Evolutionary conservation across 1,140 invertebrate species (phyloP).

Genomic region (Drosophila tristis): DNA sequence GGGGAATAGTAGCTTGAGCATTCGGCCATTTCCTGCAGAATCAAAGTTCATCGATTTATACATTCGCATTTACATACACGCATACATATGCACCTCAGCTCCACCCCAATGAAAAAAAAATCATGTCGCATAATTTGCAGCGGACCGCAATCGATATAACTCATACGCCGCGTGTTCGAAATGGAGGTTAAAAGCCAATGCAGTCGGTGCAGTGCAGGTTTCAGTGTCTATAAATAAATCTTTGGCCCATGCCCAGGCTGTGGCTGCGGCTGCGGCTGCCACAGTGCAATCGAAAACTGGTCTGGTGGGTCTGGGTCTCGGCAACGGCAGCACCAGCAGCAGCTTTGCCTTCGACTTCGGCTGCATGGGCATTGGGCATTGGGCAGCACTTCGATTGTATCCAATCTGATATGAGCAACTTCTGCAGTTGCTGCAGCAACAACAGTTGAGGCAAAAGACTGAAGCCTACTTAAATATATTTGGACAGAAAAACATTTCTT

Average conservation of each 20-base stretch:
- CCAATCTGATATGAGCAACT: background rate
- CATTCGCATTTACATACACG: background rate
- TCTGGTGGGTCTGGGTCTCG: constrained; percentile 36
- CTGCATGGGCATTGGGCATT: background rate
- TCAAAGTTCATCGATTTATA: too few relatives aligned
- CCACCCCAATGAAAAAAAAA: constrained; percentile 26
- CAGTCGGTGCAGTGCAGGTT: constrained; percentile 45
- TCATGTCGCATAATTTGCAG: constrained; percentile 52
- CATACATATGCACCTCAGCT: background rate
- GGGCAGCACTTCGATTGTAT: background rate
- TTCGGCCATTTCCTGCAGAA: too few relatives aligned
- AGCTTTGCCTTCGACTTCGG: background rate
- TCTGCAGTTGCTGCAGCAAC: constrained; percentile 36
- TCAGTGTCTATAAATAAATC: constrained; percentile 75
- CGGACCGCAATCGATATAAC: constrained; percentile 68
- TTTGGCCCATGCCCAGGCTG: constrained; percentile 24
- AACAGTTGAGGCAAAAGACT: background rate
- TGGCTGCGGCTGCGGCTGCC: too few relatives aligned
- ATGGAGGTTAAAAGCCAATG: constrained; percentile 76
- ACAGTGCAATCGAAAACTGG: constrained; percentile 54
- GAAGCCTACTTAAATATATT: background rate
- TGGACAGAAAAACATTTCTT: constrained; percentile 28
- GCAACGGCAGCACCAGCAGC: background rate
- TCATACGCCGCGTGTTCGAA: constrained; percentile 77
- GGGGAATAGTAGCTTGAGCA: too few relatives aligned